Percentiles rank a stretch among this genome's conserved stretches.
These are phyloP conservation scores for Sphecodes monilicornis DNA, from an alignment of 2,888 invertebrate species.

Conservation along the genomic window DNA sequence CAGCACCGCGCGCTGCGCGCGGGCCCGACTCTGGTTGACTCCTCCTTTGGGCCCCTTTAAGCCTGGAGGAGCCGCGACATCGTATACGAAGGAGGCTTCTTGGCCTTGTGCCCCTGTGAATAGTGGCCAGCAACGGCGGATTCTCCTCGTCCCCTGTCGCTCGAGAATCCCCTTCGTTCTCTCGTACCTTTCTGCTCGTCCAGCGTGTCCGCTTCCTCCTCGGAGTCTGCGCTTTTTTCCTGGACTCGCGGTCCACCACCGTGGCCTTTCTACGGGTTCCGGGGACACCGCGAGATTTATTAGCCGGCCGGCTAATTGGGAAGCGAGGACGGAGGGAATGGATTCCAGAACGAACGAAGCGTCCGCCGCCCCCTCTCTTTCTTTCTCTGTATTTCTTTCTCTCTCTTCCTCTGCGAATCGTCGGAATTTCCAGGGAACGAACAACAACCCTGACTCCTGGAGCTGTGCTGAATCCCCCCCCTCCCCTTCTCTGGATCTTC, in stretches of 20 bases:
- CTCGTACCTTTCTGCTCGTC: conserved; percentile 26
- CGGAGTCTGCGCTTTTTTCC: conserved; percentile 5
- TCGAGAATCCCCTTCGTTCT: conserved; percentile 49
- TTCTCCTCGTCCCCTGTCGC: conserved; percentile 57
- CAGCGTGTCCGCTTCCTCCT: conserved; percentile 26
- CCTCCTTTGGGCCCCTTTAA: conserved; percentile 52
- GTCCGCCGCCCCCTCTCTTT: neutral
- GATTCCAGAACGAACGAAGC: conserved; percentile 66
- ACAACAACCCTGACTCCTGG: conserved; percentile 45
- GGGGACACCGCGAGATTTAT: conserved; percentile 70
- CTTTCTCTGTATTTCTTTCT: conserved; percentile 10
- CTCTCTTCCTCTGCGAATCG: conserved; percentile 20
- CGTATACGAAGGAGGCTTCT: conserved; percentile 60
- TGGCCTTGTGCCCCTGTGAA: conserved; percentile 75
- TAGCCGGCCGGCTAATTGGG: conserved; percentile 72
- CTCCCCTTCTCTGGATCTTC: conserved; percentile 28
- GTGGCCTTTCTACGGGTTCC: conserved; percentile 58
- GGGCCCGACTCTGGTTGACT: conserved; percentile 39
- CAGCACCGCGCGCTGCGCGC: conserved; percentile 30
- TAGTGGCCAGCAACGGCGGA: conserved; percentile 54
- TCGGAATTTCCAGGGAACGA: conserved; percentile 57
- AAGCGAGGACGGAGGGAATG: conserved; percentile 65
- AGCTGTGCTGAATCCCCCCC: conserved; percentile 32
- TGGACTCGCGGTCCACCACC: conserved; percentile 23
- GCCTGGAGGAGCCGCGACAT: conserved; percentile 67